Conservation (phyloP, 1,140 invertebrate genomes). For the Globodera rostochiensis region DNA sequence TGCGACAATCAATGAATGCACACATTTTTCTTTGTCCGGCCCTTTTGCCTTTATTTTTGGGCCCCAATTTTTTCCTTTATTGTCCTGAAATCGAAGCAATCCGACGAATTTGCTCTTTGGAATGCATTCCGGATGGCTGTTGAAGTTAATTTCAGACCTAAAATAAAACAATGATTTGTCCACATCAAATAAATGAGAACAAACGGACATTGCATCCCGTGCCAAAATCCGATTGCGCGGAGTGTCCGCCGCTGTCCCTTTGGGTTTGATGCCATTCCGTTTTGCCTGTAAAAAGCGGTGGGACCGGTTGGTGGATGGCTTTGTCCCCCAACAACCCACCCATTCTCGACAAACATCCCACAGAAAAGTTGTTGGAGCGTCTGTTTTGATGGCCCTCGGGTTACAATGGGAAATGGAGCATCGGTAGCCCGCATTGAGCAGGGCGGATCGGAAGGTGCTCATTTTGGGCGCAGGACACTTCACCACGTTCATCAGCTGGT, state of each 20-base stretch:
- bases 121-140: constrained; percentile 45
- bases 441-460: constrained; percentile 76
- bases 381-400: constrained; percentile 86
- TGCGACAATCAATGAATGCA: not conserved
- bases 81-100: constrained; percentile 60
- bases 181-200: not conserved
- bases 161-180: not conserved
- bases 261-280: not conserved
- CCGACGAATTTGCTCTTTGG: constrained; percentile 43
- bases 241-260: not conserved
- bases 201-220: constrained; percentile 21
- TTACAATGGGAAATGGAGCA: constrained; percentile 89
- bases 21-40: constrained; percentile 28
- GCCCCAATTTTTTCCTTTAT: constrained; percentile 65
- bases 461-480: constrained; percentile 47
- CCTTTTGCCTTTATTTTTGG: constrained; percentile 64
- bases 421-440: constrained; percentile 87
- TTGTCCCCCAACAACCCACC: not conserved
- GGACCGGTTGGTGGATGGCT: not conserved
- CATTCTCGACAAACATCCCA: constrained; percentile 73
- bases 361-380: constrained; percentile 81
- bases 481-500: constrained; percentile 53
- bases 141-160: constrained; percentile 48
- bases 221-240: constrained; percentile 41
- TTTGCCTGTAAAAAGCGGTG: not conserved